Conservation (phyloP, 2,113 vertebrate genomes). For the Pedetes capensis region DNA sequence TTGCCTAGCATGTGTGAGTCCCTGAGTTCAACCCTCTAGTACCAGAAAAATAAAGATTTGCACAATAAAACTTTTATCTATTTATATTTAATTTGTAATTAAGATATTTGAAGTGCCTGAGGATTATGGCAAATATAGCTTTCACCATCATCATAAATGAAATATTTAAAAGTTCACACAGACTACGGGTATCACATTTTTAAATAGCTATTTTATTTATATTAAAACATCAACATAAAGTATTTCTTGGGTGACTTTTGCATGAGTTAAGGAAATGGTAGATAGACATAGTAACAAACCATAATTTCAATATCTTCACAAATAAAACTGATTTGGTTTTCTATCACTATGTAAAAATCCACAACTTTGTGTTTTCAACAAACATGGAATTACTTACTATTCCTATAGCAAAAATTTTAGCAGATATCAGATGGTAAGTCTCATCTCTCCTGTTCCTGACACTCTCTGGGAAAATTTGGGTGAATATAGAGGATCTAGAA, state of each 20-base stretch:
- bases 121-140: not conserved
- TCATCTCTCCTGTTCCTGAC: not conserved
- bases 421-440: not conserved
- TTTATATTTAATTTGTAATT: not conserved
- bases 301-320: not conserved
- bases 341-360: not conserved
- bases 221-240: not conserved
- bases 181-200: not conserved
- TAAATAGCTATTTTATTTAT: not conserved
- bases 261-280: not conserved
- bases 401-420: not conserved
- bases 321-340: not conserved
- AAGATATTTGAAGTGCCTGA: not conserved
- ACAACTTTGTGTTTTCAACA: not conserved
- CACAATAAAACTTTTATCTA: not conserved
- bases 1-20: no score
- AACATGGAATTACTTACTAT: not conserved
- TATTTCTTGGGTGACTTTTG: not conserved
- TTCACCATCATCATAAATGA: not conserved
- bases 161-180: not conserved
- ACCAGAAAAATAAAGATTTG: no score
- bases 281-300: not conserved
- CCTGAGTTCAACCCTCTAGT: no score
- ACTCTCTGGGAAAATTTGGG: no score
- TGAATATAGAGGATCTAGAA: not conserved